phyloP scores from a whole-genome alignment of 2,888 invertebrate species.

The Caradrina clavipalpis region DNA sequence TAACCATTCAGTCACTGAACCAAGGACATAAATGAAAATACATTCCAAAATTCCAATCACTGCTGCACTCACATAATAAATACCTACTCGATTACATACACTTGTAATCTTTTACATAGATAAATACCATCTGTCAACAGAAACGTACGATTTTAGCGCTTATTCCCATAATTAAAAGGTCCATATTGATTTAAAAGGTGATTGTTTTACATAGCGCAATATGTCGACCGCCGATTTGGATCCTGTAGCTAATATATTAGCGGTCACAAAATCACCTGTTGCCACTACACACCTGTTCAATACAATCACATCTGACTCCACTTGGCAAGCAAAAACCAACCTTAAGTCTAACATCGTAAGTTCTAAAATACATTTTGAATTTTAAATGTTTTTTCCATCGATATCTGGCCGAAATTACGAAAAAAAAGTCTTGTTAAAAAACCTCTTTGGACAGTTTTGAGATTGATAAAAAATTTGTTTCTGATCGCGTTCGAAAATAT shows the following conservation, averaged over 20 bases:
- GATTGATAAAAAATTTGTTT: slow-evolving; percentile 67
- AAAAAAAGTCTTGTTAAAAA: slow-evolving; percentile 66
- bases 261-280: slow-evolving; percentile 89
- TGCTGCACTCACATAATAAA: slow-evolving; percentile 67
- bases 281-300: slow-evolving; percentile 85
- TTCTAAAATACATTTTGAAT: slow-evolving; percentile 43
- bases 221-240: slow-evolving; percentile 85
- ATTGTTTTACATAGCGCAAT: slow-evolving; percentile 77
- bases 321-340: slow-evolving; percentile 62
- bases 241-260: slow-evolving; percentile 87
- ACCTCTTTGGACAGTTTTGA: slow-evolving; percentile 75
- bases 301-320: slow-evolving; percentile 87
- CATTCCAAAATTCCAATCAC: slow-evolving; percentile 72
- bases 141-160: slow-evolving; percentile 57
- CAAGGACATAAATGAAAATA: slow-evolving; percentile 68
- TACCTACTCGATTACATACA: slow-evolving; percentile 60
- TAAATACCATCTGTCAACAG: slow-evolving; percentile 76
- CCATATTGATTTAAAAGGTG: slow-evolving; percentile 51
- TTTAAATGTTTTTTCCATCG: slow-evolving; percentile 69
- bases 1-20: slow-evolving; percentile 46
- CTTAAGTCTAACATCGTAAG: slow-evolving; percentile 30
- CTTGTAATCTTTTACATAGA: slow-evolving; percentile 70
- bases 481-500: slow-evolving; percentile 57
- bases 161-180: slow-evolving; percentile 51
- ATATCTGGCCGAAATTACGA: slow-evolving; percentile 79